A percentile compares a stretch with the other conserved stretches of the same genome.
These are phyloP conservation scores for Drosophila seguyi DNA, from an alignment of 1,140 invertebrate genomes.

Conservation along the genomic window DNA sequence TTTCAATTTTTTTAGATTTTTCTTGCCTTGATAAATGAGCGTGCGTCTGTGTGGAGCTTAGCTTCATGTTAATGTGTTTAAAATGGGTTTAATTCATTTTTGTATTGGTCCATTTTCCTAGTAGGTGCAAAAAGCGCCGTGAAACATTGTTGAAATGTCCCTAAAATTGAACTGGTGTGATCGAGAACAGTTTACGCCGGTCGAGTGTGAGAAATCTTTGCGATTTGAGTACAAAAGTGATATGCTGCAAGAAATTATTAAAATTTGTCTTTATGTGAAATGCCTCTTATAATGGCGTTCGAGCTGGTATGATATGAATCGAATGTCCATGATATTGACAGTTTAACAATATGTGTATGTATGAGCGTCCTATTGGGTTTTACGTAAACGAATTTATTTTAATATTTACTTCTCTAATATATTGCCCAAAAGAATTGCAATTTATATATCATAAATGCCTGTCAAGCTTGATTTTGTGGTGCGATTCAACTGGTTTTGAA, in stretches of 20 bases:
- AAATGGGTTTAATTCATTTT: constrained; percentile 30
- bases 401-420: background rate
- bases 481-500: background rate
- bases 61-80: constrained; percentile 48
- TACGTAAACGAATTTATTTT: background rate
- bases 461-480: background rate
- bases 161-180: background rate
- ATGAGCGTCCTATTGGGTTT: background rate
- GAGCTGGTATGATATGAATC: constrained; percentile 65
- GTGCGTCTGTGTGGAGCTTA: constrained; percentile 55
- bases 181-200: background rate
- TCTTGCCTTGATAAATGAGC: constrained; percentile 67
- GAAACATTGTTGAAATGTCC: background rate
- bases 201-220: constrained; percentile 14
- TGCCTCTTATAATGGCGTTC: constrained; percentile 1
- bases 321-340: constrained; percentile 47
- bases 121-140: constrained; percentile 8
- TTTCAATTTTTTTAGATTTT: constrained; percentile 41
- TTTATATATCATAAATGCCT: too few species aligned
- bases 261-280: background rate
- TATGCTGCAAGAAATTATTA: constrained; percentile 13
- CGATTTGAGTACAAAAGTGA: constrained; percentile 9
- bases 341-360: constrained; percentile 12
- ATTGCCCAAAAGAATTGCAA: background rate
- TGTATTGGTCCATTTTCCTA: constrained; percentile 66